Conservation (phyloP, 1,140 invertebrate species). For the Pteromalus puparum region DNA sequence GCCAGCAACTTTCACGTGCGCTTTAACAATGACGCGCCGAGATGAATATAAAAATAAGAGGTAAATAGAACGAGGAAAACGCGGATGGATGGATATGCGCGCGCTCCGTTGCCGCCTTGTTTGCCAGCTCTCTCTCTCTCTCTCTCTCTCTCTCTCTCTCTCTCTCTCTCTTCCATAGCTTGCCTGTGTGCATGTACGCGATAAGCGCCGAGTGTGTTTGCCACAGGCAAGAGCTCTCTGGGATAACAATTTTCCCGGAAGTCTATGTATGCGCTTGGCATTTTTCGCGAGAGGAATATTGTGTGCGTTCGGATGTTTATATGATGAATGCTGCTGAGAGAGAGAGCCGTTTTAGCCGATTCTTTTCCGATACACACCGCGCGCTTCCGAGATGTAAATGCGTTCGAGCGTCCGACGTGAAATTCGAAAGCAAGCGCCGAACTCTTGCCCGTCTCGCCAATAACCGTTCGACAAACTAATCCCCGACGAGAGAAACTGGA, state of each 20-base stretch:
- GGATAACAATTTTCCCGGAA: neutral
- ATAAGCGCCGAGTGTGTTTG: neutral
- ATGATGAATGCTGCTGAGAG: no score
- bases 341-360: no score
- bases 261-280: neutral
- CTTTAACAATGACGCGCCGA: neutral
- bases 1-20: conserved; percentile 10
- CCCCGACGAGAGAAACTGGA: neutral
- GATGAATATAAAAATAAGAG: conserved; percentile 15
- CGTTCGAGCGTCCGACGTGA: no score
- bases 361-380: no score
- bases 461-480: conserved; percentile 42
- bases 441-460: neutral
- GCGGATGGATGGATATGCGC: no score
- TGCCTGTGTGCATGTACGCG: neutral
- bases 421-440: no score
- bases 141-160: no score
- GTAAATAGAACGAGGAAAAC: conserved; percentile 1
- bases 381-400: no score
- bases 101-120: neutral
- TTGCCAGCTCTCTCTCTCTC: neutral
- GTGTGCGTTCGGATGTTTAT: no score
- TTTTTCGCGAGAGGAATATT: no score
- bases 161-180: no score
- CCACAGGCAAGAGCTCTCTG: neutral